These are phyloP conservation scores for Drosophila greeni DNA, from an alignment of 2,888 invertebrate species.

Conservation along the genomic window DNA sequence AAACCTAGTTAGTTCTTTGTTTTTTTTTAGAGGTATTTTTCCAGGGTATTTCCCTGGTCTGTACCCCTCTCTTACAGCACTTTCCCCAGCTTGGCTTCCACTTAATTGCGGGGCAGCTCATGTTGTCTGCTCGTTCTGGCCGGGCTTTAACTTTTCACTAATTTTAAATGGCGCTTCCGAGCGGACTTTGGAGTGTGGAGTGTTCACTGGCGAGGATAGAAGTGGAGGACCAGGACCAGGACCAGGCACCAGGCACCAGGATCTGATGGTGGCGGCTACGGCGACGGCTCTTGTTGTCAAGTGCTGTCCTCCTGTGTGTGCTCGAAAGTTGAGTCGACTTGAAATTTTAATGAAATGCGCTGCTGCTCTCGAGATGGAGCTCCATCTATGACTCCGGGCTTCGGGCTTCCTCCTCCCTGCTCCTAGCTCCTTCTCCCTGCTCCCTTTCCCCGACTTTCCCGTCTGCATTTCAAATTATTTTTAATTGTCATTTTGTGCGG, in stretches of 20 bases:
- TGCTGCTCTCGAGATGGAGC: slow-evolving; percentile 32
- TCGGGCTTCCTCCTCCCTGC: no score
- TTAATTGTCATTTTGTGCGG: slow-evolving; percentile 68
- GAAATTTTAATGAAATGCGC: slow-evolving; percentile 70
- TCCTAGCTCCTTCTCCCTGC: no score
- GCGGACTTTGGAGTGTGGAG: slow-evolving; percentile 8
- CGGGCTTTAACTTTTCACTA: slow-evolving; percentile 63
- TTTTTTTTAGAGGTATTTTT: no score
- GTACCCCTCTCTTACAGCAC: no score
- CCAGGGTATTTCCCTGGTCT: neutral
- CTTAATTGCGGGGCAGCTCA: slow-evolving; percentile 59
- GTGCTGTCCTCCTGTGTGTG: slow-evolving; percentile 43
- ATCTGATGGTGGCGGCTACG: slow-evolving; percentile 19
- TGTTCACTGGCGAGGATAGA: neutral
- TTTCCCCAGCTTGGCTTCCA: slow-evolving; percentile 21
- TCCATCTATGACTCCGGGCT: slow-evolving; percentile 21
- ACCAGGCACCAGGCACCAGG: neutral
- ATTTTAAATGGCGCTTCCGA: slow-evolving; percentile 62
- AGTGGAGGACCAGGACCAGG: slow-evolving; percentile 6
- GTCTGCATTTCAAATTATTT: slow-evolving; percentile 71
- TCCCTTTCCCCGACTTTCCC: neutral
- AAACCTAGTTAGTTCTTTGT: no score
- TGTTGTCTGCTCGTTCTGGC: slow-evolving; percentile 46
- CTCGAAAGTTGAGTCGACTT: slow-evolving; percentile 57
- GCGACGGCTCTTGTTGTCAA: slow-evolving; percentile 45